These are phyloP conservation scores for Phataginus tetradactyla DNA, from an alignment of 2,797 vertebrate species.

Conservation along the genomic window DNA sequence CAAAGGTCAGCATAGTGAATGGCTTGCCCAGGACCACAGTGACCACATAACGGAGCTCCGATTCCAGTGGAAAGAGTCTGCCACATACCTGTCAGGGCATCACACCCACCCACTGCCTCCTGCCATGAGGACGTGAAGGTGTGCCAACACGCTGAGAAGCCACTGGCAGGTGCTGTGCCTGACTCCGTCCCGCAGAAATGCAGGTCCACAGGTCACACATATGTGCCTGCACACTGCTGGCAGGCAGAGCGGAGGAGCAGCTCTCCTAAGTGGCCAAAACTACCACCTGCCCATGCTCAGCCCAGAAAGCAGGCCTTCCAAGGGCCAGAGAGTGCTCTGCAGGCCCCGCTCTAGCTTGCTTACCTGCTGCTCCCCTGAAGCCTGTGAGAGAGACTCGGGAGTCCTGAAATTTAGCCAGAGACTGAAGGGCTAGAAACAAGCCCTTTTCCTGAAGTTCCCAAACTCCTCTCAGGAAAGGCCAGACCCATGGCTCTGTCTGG, in stretches of 20 bases:
- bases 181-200: not conserved
- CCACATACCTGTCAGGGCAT: no score
- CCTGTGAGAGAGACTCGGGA: not conserved
- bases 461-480: not conserved
- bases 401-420: not conserved
- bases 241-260: not conserved
- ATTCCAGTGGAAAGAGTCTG: not conserved
- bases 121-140: not conserved
- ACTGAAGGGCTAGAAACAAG: not conserved
- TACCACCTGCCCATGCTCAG: accelerated
- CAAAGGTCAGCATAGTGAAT: not conserved
- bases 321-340: not conserved
- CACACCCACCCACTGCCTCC: not conserved
- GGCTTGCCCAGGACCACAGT: not conserved
- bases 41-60: not conserved
- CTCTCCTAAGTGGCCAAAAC: not conserved
- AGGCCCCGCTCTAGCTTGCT: not conserved
- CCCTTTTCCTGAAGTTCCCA: not conserved
- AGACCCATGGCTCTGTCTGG: not conserved
- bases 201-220: accelerated
- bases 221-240: accelerated
- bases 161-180: not conserved
- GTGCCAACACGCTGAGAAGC: not conserved
- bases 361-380: not conserved
- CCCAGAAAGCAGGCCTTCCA: not conserved